These are phyloP conservation scores for Diacarnus erythraeanus DNA, from an alignment of 37 sponge, comb jelly and placozoan genomes.

Conservation along the genomic window DNA sequence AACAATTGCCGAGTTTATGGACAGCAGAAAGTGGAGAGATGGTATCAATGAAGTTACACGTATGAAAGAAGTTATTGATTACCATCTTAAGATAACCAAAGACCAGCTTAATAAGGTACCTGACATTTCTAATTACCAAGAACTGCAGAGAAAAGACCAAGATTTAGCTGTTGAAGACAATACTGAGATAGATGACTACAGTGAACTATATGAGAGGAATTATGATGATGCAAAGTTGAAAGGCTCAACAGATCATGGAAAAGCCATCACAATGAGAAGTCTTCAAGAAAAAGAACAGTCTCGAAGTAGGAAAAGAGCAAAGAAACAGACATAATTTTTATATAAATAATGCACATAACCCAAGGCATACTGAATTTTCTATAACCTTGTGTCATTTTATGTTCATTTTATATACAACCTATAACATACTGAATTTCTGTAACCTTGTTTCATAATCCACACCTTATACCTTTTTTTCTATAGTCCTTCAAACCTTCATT, in stretches of 20 bases:
- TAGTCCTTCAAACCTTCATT: too few species aligned
- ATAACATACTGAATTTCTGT: too few species aligned
- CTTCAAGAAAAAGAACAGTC: constrained; percentile 8
- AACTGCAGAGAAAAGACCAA: not conserved
- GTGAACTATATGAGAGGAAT: not conserved
- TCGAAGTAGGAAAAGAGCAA: constrained; percentile 8
- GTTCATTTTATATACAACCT: too few species aligned
- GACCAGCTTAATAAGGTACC: not conserved
- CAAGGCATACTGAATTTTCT: too few species aligned
- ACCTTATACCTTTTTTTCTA: too few species aligned
- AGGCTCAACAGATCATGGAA: not conserved
- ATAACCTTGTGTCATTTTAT: too few species aligned
- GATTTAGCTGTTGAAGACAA: not conserved
- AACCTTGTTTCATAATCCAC: too few species aligned
- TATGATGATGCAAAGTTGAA: not conserved
- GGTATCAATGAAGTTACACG: not conserved
- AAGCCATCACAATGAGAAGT: not conserved
- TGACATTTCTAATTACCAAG: not conserved
- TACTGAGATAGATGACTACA: not conserved
- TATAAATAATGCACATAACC: too few species aligned
- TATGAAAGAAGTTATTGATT: not conserved
- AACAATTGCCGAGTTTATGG: not conserved
- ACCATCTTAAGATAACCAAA: not conserved
- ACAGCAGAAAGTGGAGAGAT: constrained; percentile 3
- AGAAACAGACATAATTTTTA: too few species aligned